phyloP scores from a whole-genome alignment of 2,797 vertebrate species.

The Gymnoscopelus braueri region DNA sequence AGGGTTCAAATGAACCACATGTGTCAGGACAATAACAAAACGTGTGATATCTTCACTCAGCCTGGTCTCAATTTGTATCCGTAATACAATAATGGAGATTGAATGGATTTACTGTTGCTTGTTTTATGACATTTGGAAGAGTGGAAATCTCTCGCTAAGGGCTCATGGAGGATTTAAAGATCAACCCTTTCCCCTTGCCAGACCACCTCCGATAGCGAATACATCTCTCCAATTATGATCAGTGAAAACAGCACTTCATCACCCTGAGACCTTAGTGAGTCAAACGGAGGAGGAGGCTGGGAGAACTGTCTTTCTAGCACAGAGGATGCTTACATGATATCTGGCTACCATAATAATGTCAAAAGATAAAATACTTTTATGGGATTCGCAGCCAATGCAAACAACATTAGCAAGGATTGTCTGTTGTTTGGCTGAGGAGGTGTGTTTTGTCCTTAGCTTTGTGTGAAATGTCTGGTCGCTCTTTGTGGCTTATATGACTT shows the following conservation, averaged over 20 bases:
- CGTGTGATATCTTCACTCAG: background rate
- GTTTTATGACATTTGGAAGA: slow-evolving; percentile 50
- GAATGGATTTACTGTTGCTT: slow-evolving; percentile 21
- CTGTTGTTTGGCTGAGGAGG: no score
- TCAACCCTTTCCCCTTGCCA: slow-evolving; percentile 26
- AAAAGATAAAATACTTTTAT: slow-evolving; percentile 35
- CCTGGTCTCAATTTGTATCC: slow-evolving; percentile 38
- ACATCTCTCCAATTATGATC: slow-evolving; percentile 42
- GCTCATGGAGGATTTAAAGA: slow-evolving; percentile 51
- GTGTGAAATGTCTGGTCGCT: no score
- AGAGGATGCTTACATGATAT: slow-evolving; percentile 25
- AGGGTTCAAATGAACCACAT: slow-evolving; percentile 1
- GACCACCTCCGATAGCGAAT: slow-evolving; percentile 44
- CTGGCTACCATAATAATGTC: slow-evolving; percentile 54
- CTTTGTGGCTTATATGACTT: no score
- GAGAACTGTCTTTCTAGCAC: slow-evolving; percentile 34
- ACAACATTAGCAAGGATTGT: slow-evolving; percentile 16
- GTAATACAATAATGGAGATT: slow-evolving; percentile 25
- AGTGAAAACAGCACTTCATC: slow-evolving; percentile 45
- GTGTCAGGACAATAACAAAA: slow-evolving; percentile 7
- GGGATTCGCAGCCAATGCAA: slow-evolving; percentile 41
- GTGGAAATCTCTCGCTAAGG: slow-evolving; percentile 40
- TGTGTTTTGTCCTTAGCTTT: no score
- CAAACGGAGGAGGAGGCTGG: slow-evolving; percentile 43
- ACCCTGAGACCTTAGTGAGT: slow-evolving; percentile 42